phyloP scores from a whole-genome alignment of 2,113 vertebrate genomes.

The Myotis lucifugus region DNA sequence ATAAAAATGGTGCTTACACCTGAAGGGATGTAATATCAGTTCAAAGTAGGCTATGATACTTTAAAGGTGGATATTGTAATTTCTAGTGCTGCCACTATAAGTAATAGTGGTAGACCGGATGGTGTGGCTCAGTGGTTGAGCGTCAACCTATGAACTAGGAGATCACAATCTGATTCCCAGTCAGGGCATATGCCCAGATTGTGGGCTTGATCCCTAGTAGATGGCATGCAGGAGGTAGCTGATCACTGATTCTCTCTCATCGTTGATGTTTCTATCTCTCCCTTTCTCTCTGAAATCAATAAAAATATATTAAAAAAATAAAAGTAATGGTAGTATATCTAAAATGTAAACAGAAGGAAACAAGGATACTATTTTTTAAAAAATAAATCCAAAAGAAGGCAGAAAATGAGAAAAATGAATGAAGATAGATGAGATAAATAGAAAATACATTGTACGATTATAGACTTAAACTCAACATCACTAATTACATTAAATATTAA shows the following conservation, averaged over 20 bases:
- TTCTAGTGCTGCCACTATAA: background rate
- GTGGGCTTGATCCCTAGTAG: too few relatives aligned
- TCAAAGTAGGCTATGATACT: background rate
- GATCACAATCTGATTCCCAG: too few relatives aligned
- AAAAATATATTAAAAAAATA: too few relatives aligned
- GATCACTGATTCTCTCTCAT: too few relatives aligned
- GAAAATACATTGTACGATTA: background rate
- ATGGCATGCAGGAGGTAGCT: too few relatives aligned
- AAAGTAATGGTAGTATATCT: background rate
- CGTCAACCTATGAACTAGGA: too few relatives aligned
- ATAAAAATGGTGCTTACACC: background rate
- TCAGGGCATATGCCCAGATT: too few relatives aligned
- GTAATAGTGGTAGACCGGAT: background rate
- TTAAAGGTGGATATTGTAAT: background rate
- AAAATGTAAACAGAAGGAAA: background rate
- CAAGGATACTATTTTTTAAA: background rate
- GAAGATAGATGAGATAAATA: background rate
- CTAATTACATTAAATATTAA: background rate
- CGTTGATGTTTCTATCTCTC: too few relatives aligned
- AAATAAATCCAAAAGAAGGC: background rate
- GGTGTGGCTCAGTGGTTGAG: too few relatives aligned
- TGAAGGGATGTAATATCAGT: background rate
- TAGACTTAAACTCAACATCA: background rate
- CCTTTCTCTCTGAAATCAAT: too few relatives aligned
- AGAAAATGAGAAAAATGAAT: background rate